Evolutionary conservation across 2,888 invertebrate species (phyloP).

Genomic region (Noctua janthe): DNA sequence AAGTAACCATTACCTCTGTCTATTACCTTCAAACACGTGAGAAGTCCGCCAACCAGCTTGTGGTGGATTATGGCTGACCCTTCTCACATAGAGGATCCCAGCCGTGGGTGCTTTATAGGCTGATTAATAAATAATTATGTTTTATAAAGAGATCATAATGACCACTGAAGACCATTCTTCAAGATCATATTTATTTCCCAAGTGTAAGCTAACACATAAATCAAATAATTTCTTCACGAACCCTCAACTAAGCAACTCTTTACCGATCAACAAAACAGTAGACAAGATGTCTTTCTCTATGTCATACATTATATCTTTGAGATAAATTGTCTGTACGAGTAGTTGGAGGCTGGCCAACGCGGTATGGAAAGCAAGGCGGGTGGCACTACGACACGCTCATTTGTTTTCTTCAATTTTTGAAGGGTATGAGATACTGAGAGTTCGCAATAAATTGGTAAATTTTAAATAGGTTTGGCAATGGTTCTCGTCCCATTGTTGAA

Average conservation of each 20-base stretch:
- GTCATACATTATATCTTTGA: conserved; percentile 25
- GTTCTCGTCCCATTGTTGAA: no score
- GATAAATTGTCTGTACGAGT: conserved; percentile 31
- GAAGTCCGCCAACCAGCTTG: background rate
- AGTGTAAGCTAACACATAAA: background rate
- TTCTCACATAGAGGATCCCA: background rate
- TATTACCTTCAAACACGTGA: background rate
- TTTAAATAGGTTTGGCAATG: background rate
- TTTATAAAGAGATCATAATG: no score
- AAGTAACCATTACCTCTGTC: no score
- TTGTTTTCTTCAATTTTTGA: conserved; percentile 29
- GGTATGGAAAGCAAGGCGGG: conserved; percentile 28
- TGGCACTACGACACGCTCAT: conserved; percentile 37
- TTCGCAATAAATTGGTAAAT: background rate
- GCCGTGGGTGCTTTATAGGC: background rate
- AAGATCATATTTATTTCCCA: background rate
- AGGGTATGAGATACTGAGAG: background rate
- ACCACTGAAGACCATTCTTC: background rate
- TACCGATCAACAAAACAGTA: background rate
- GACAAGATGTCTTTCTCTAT: conserved; percentile 7
- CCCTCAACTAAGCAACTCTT: background rate
- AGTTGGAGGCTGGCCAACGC: conserved; percentile 39
- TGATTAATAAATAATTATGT: no score
- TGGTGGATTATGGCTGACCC: background rate
- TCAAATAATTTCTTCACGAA: background rate